Base-by-base conservation (phyloP, 1,140 invertebrate species). In the Drosophila orena region DNA sequence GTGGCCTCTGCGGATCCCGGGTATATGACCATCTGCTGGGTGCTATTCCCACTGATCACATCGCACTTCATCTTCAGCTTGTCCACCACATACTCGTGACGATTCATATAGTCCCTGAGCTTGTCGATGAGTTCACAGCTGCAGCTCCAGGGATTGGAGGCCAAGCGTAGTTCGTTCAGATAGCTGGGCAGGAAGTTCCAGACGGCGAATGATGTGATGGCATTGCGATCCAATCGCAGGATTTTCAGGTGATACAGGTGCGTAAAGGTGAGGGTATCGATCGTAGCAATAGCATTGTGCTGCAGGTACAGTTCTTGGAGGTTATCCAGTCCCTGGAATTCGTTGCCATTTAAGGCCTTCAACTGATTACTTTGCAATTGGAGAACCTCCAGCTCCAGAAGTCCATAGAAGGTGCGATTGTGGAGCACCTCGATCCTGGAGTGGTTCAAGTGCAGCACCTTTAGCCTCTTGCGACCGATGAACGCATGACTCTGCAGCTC, bases 361-460 rank as follows among this genome's bases (percentile, higher is more conserved):
- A 98, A 92, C 70, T 94, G 94, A 91, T 98, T 98, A 84, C 96
- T 94, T 84, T 98, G 95, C 46, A 98, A 92, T 86, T 97, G 96
- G 15, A 98, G 93, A 12, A 96, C 94, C 93, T 97, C 95, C 47
- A 98, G 93, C 73, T 97, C 96, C 77, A 95, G 94, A 15, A 98
- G 93, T 0, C 97, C 97, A 86, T 97, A 97, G 92, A 98, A 98
- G 30, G 97, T 98, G 81, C 97, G 94, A 91, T 98, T 98, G 88
- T 97, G 96, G 70, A 98, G 96, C 5, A 94, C 93, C 92, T 97
- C 96, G 84, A 98, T 96, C 84, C 96, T 96, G 14, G 97, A 97
- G 37, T 95, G 94, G 92, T 98, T 98, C 44, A 98, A 92, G 91
- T 96, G 98, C 17, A 98, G 93, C 52, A 96, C 94, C 92, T 96